Conservation (phyloP, 1,140 invertebrate genomes). For the Megalonaias nervosa region DNA sequence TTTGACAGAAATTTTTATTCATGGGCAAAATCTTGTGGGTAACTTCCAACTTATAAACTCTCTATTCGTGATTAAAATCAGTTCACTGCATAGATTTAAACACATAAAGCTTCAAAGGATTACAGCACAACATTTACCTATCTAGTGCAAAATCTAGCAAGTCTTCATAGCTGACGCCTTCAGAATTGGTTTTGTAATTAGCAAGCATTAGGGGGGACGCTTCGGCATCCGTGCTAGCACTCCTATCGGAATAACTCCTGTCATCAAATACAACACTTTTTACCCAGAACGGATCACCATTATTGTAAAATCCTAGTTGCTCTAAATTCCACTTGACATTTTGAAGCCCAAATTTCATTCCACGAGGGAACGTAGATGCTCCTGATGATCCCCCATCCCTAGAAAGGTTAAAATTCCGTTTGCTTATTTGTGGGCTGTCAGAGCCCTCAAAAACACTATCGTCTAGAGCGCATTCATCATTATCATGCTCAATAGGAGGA, state of each 20-base stretch:
- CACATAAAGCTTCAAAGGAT: slow-evolving; percentile 31
- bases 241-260: slow-evolving; percentile 44
- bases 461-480: slow-evolving; percentile 16
- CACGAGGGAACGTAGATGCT: slow-evolving; percentile 45
- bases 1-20: no score
- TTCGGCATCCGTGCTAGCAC: slow-evolving; percentile 45
- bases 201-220: slow-evolving; percentile 57
- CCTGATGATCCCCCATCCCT: slow-evolving; percentile 37
- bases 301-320: slow-evolving; percentile 64
- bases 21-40: no score
- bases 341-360: slow-evolving; percentile 43
- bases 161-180: slow-evolving; percentile 93
- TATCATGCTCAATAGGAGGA: slow-evolving; percentile 28
- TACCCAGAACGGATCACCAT: slow-evolving; percentile 63
- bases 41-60: no score
- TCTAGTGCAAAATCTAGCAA: slow-evolving; percentile 91
- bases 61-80: no score
- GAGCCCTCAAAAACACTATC: slow-evolving; percentile 42
- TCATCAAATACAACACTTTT: slow-evolving; percentile 52
- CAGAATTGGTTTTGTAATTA: slow-evolving; percentile 63
- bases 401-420: slow-evolving; percentile 24
- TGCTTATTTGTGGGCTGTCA: not conserved
- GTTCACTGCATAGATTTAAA: no score
- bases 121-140: slow-evolving; percentile 57
- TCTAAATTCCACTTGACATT: slow-evolving; percentile 56